Evolutionary conservation across 1,140 invertebrate species (phyloP), one percentile per base, ranked within the genome.

Genomic region (Drosophila mauritiana): DNA sequence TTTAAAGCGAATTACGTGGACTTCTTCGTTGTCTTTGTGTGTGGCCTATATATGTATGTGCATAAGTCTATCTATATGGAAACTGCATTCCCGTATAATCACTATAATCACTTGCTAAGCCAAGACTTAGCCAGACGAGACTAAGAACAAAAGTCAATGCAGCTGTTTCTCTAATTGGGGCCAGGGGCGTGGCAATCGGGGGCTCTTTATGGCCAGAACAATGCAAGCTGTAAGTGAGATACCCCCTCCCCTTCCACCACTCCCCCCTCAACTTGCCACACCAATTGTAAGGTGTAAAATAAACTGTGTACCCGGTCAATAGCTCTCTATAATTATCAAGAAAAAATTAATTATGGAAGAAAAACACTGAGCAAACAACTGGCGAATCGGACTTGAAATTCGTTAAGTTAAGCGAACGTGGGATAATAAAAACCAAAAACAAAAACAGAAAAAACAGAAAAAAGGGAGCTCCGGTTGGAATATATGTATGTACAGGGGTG

Each of bases 1-100:
- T 74, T 79, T 84, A 57, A 77, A 73, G 59, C 48, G 79, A 80
- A 52, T 63, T 68, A 64, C 55, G 56, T 10, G 17, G 40, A 46
- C 31, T 74, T 46, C 36, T 55, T 37, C 36, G 11, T 45, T 67
- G 40, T 22, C 42, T 43, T 43, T 39, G 11, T 45, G 37, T 40
- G 37, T 34, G 13, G 11, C 54, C 53, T 36, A 62, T 34, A 62
- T 62, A 54, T 58, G 37, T n/a, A 52, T 34, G 22, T 34, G 54
- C 17, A 17, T 17, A 17, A 34, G 36, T 58, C 22, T 51, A 51
- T 51, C 11, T 36, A 54, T 48, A 25, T 55, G 42, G 36, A 39
- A 39, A 49, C 25, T 73, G 69, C 68, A 73, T 62, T 64, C 64
- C 40, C 45, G 49, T 62, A 59, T 73, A 73, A 73, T 73, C 70